phyloP scores from a whole-genome alignment of 2,888 invertebrate genomes.

The Apeira syringaria region DNA sequence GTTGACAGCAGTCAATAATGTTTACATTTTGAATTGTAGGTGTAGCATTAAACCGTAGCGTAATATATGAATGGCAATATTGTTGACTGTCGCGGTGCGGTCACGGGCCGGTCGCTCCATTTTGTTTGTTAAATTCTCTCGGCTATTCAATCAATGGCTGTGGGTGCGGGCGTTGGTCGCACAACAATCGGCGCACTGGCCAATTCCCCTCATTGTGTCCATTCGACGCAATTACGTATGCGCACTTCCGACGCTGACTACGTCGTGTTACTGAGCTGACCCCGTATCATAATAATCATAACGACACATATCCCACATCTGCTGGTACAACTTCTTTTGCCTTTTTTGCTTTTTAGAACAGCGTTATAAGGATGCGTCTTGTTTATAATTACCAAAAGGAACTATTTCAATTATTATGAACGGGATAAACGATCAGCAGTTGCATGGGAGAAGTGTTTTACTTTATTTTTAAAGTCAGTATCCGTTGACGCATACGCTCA shows the following conservation, averaged over 20 bases:
- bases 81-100: constrained; percentile 33
- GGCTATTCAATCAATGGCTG: constrained; percentile 77
- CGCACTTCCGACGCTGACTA: constrained; percentile 56
- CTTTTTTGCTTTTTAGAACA: constrained; percentile 30
- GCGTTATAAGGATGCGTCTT: constrained; percentile 49
- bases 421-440: constrained; percentile 34
- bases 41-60: not conserved
- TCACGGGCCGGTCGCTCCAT: constrained; percentile 61
- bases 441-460: constrained; percentile 32
- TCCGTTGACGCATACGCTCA: constrained; percentile 10
- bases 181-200: constrained; percentile 78
- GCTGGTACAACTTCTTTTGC: constrained; percentile 52
- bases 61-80: constrained; percentile 28
- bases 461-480: constrained; percentile 19
- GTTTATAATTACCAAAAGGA: constrained; percentile 43
- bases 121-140: constrained; percentile 73
- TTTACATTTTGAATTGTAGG: too few relatives aligned
- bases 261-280: constrained; percentile 40
- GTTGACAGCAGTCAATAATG: too few relatives aligned
- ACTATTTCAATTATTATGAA: constrained; percentile 42
- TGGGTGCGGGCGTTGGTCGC: constrained; percentile 80
- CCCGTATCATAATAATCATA: constrained; percentile 42
- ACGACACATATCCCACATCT: constrained; percentile 56
- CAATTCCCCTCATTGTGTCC: constrained; percentile 81
- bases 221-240: constrained; percentile 77